Evolutionary conservation across 2,113 vertebrate species (phyloP).

Genomic region (Cepphus grylle): DNA sequence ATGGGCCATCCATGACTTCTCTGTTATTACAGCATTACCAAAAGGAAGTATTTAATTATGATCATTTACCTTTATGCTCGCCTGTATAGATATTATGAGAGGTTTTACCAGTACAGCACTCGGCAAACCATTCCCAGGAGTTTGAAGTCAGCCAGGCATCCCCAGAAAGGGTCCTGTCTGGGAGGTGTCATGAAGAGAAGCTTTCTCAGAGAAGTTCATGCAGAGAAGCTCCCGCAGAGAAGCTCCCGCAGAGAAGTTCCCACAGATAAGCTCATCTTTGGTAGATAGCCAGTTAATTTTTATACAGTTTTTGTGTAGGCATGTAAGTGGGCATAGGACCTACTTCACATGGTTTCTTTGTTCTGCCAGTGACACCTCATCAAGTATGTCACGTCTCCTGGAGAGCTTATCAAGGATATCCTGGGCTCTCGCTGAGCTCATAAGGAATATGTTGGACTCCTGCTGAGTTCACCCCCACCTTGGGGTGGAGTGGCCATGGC

Average conservation of each 20-base stretch:
- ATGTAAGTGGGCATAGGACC: rapidly evolving
- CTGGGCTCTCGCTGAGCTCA: not conserved
- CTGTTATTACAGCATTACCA: not conserved
- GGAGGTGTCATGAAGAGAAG: not conserved
- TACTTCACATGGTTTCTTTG: not conserved
- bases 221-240: not conserved
- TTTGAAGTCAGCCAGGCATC: not conserved
- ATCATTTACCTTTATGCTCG: not conserved
- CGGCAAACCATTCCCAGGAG: rapidly evolving
- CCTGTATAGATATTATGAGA: not conserved
- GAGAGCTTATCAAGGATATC: not conserved
- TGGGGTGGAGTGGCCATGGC: too few species aligned
- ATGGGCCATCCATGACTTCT: not conserved
- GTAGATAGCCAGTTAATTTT: not conserved
- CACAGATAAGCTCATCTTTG: not conserved
- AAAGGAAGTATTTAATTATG: not conserved
- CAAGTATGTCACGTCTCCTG: not conserved
- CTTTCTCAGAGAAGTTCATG: not conserved
- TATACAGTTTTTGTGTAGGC: not conserved
- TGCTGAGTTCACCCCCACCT: not conserved
- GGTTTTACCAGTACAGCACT: not conserved
- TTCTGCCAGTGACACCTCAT: not conserved
- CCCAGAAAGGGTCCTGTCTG: not conserved
- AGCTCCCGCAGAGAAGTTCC: not conserved
- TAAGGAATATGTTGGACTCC: too few species aligned